phyloP scores from a whole-genome alignment of 2,113 vertebrate species.

The Merops nubicus region DNA sequence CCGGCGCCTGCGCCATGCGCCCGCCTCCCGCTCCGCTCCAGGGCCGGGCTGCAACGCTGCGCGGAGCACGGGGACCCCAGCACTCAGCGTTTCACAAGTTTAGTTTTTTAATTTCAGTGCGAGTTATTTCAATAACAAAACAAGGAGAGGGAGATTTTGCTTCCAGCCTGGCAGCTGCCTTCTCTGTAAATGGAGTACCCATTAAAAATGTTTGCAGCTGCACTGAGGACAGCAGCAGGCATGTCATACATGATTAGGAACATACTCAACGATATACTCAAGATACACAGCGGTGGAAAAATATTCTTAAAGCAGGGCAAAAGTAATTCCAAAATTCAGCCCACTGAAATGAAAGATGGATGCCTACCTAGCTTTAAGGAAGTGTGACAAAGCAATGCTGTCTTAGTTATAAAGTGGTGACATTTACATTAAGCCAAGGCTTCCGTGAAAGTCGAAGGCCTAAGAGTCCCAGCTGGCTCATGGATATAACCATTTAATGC shows the following conservation, averaged over 20 bases:
- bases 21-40: too few species aligned
- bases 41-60: too few species aligned
- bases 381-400: background rate
- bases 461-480: background rate
- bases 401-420: background rate
- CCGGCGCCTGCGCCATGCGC: too few species aligned
- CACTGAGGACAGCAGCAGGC: background rate
- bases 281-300: background rate
- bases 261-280: too few species aligned
- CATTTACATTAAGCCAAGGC: background rate
- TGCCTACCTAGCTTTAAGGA: background rate
- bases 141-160: background rate
- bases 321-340: background rate
- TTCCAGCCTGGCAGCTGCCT: background rate
- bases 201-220: background rate
- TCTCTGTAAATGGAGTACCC: background rate
- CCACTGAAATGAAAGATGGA: background rate
- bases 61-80: too few species aligned
- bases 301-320: background rate
- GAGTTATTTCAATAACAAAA: background rate
- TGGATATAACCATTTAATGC: background rate
- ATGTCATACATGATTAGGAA: background rate
- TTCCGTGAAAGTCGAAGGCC: fast-evolving
- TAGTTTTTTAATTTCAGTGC: background rate
- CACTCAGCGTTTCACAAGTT: background rate